Evolutionary conservation across 2,113 vertebrate species (phyloP).

Genomic region (Corythoichthys haematopterus): DNA sequence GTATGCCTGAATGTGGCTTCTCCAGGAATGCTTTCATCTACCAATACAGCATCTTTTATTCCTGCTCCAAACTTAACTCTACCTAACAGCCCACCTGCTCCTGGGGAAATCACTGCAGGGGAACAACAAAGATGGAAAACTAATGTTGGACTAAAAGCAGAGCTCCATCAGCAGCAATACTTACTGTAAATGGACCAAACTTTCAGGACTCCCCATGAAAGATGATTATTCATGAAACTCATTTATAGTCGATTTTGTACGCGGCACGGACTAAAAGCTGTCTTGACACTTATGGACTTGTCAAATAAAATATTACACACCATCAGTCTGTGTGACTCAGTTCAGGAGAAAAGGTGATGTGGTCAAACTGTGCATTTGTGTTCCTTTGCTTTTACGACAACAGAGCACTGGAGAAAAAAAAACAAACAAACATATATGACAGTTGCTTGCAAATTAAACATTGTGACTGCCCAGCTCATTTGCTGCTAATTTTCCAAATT

Average conservation of each 20-base stretch:
- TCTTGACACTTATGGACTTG: constrained; percentile 21
- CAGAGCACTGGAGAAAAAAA: background rate
- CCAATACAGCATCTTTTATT: constrained; percentile 24
- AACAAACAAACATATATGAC: background rate
- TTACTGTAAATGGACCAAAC: constrained; percentile 24
- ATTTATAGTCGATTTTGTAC: constrained; percentile 29
- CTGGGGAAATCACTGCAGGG: constrained; percentile 30
- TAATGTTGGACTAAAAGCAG: constrained; percentile 37
- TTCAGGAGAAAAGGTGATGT: constrained; percentile 43
- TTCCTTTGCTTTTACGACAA: background rate
- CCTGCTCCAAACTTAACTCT: constrained; percentile 22
- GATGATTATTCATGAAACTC: constrained; percentile 7
- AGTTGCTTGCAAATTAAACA: background rate
- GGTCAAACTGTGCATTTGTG: background rate
- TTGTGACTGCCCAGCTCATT: too few relatives aligned
- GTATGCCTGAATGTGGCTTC: background rate
- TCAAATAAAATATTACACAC: constrained; percentile 23
- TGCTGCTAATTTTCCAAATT: too few relatives aligned
- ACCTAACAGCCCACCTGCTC: constrained; percentile 49
- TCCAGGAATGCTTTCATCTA: constrained; percentile 6
- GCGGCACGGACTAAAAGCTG: constrained; percentile 8
- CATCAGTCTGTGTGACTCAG: constrained; percentile 24
- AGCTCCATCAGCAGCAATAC: constrained; percentile 17
- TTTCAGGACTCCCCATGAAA: constrained; percentile 17
- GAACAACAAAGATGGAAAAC: constrained; percentile 54